A percentile compares a stretch with the other conserved stretches of the same genome.
phyloP scores from a whole-genome alignment of 2,113 vertebrate species.

The Pteronura brasiliensis region DNA sequence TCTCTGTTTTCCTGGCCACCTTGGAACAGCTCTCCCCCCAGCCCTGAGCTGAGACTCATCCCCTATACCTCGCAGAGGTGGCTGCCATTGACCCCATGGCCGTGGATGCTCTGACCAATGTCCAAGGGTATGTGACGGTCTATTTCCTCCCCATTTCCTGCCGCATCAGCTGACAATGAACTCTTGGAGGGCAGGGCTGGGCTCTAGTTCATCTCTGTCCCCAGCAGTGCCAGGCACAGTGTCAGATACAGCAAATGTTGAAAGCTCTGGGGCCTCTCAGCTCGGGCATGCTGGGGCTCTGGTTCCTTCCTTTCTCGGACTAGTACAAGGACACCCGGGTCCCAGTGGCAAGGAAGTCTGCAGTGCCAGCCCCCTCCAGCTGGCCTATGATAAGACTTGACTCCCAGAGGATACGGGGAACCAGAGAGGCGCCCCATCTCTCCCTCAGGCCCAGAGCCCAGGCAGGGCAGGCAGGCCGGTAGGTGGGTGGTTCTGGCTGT shows the following conservation, averaged over 20 bases:
- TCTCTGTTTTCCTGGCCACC: not conserved
- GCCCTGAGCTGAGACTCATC: not conserved
- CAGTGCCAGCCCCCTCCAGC: not conserved
- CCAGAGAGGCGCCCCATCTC: fast-evolving
- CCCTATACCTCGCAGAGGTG: fast-evolving
- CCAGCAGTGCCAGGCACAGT: not conserved
- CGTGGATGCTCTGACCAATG: no score
- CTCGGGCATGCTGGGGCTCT: not conserved
- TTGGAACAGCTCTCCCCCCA: not conserved
- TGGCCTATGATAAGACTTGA: not conserved
- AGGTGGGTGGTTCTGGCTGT: not conserved
- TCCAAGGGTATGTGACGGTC: no score
- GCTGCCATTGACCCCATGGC: not conserved
- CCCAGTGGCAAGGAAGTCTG: not conserved
- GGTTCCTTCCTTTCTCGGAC: not conserved
- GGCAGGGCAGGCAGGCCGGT: not conserved
- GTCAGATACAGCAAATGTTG: not conserved
- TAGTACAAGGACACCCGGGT: not conserved
- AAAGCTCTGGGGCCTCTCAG: not conserved
- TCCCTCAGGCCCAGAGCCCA: not conserved
- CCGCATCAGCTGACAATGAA: fast-evolving
- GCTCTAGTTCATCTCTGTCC: not conserved
- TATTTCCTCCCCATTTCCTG: not conserved
- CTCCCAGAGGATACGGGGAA: not conserved
- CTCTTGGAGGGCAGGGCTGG: not conserved